phyloP scores from a whole-genome alignment of 2,888 invertebrate genomes.

The Ernsta delagoae region DNA sequence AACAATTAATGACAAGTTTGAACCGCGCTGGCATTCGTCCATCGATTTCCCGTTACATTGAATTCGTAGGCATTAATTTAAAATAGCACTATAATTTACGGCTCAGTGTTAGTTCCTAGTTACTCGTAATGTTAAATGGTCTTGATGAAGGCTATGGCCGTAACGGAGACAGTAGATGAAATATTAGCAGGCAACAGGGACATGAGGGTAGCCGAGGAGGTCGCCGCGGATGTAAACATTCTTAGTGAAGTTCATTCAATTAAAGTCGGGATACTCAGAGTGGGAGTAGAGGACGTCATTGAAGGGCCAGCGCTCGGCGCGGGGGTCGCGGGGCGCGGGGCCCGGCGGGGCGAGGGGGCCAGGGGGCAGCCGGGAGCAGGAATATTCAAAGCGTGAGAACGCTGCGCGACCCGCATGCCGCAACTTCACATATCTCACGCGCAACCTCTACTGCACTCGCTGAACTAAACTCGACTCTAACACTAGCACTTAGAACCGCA shows the following conservation, averaged over 20 bases:
- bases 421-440: slow-evolving; percentile 84
- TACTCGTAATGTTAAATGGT: background rate
- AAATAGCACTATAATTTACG: slow-evolving; percentile 8
- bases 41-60: slow-evolving; percentile 25
- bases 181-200: slow-evolving; percentile 9
- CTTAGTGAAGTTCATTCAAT: slow-evolving; percentile 77
- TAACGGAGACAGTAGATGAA: slow-evolving; percentile 5
- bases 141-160: slow-evolving; percentile 1
- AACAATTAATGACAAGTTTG: slow-evolving; percentile 33
- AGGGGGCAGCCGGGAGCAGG: slow-evolving; percentile 71
- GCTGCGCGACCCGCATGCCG: slow-evolving; percentile 84
- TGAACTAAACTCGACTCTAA: slow-evolving; percentile 60
- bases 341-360: slow-evolving; percentile 38
- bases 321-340: slow-evolving; percentile 47
- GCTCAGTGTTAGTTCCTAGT: too few species aligned
- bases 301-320: slow-evolving; percentile 66
- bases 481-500: slow-evolving; percentile 53
- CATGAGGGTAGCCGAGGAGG: slow-evolving; percentile 44
- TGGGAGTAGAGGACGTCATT: slow-evolving; percentile 76
- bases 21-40: slow-evolving; percentile 29
- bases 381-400: slow-evolving; percentile 85
- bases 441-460: slow-evolving; percentile 68
- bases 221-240: slow-evolving; percentile 69
- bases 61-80: slow-evolving; percentile 23
- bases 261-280: slow-evolving; percentile 66